These are phyloP conservation scores for Acanthacorydalis orientalis DNA, from an alignment of 2,888 invertebrate species.

Conservation along the genomic window DNA sequence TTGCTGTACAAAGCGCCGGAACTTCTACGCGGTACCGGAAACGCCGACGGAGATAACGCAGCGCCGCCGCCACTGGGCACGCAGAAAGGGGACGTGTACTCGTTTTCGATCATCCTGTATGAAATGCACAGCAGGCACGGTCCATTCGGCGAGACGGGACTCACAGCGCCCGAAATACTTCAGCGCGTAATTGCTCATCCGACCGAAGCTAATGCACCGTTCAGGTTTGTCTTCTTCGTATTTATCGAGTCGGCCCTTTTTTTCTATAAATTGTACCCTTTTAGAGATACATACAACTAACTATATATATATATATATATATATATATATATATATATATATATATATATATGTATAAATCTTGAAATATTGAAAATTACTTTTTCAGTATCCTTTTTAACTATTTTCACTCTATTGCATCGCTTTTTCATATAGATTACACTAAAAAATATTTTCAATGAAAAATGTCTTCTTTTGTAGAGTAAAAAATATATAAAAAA, in stretches of 20 bases:
- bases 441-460: too few species aligned
- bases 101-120: conserved; percentile 75
- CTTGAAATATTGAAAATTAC: too few species aligned
- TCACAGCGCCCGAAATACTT: conserved; percentile 49
- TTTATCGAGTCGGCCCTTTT: conserved; percentile 18
- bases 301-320: too few species aligned
- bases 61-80: conserved; percentile 30
- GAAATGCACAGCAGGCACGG: conserved; percentile 77
- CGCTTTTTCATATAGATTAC: too few species aligned
- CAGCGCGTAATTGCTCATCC: conserved; percentile 37
- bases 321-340: too few species aligned
- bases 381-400: too few species aligned
- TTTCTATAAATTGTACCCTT: too few species aligned
- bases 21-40: conserved; percentile 32
- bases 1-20: conserved; percentile 71
- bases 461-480: too few species aligned
- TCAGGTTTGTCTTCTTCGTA: conserved; percentile 34
- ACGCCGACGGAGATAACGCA: not conserved
- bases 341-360: too few species aligned
- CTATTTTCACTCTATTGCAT: too few species aligned
- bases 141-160: conserved; percentile 57
- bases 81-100: conserved; percentile 69
- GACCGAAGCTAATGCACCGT: conserved; percentile 23
- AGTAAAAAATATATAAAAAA: too few species aligned
- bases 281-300: too few species aligned